Evolutionary conservation across 1,140 invertebrate genomes (phyloP).

Genomic region (Oreohelix idahoensis): DNA sequence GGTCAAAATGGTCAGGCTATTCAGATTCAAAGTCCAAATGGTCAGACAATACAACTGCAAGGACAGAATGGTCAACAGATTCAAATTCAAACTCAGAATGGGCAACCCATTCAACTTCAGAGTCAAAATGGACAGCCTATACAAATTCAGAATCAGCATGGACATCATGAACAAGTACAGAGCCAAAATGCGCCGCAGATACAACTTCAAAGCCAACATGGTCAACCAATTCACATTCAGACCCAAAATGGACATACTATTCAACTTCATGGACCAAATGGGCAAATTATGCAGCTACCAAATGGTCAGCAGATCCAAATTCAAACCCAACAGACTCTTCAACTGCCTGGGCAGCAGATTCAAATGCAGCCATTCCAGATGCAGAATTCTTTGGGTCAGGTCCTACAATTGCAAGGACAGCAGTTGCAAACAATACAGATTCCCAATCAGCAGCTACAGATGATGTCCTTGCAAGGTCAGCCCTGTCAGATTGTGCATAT

Average conservation of each 20-base stretch:
- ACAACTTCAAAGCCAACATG: constrained; percentile 27
- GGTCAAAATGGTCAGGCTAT: constrained; percentile 22
- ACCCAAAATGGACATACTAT: constrained; percentile 20
- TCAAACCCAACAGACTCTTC: constrained; percentile 2
- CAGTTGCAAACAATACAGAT: constrained; percentile 32
- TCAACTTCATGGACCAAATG: constrained; percentile 19
- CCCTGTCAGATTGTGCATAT: constrained; percentile 38
- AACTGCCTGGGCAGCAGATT: constrained; percentile 16
- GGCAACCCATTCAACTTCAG: constrained; percentile 29
- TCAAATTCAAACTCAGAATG: constrained; percentile 34
- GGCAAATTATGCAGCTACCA: constrained; percentile 28
- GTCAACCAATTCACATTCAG: constrained; percentile 32
- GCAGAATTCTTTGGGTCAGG: constrained; percentile 27
- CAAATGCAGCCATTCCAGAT: constrained; percentile 30
- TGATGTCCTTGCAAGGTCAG: constrained; percentile 36
- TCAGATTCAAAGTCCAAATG: constrained; percentile 21
- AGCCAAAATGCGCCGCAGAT: constrained; percentile 28
- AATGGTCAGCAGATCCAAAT: constrained; percentile 31
- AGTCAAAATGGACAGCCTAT: constrained; percentile 27
- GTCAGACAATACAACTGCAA: constrained; percentile 35
- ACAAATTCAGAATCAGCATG: constrained; percentile 30
- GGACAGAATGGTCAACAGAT: constrained; percentile 31
- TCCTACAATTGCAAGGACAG: neutral
- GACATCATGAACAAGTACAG: constrained; percentile 29
- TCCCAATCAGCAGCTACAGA: constrained; percentile 31